These are phyloP conservation scores for Festucalex cinctus DNA, from an alignment of 2,113 vertebrate genomes.

Conservation along the genomic window DNA sequence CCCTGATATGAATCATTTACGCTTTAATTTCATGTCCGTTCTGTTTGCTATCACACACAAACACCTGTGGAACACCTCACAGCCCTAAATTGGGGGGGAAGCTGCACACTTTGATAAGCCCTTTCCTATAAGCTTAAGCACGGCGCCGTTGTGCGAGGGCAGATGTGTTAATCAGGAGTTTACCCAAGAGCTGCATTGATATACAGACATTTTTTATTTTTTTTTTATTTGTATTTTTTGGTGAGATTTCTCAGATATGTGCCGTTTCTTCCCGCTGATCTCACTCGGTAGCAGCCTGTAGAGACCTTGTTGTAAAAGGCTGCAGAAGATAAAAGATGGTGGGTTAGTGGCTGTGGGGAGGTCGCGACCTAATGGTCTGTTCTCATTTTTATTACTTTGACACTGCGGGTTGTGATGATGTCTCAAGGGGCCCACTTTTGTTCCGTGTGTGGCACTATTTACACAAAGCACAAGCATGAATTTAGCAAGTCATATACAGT, in stretches of 20 bases:
- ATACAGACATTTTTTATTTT: conserved; percentile 20
- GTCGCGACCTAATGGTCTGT: conserved; percentile 40
- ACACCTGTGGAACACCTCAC: conserved; percentile 57
- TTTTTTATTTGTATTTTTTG: conserved; percentile 31
- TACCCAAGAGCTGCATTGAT: conserved; percentile 66
- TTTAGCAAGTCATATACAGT: conserved; percentile 4
- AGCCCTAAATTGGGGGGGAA: conserved; percentile 40
- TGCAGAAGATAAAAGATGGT: conserved; percentile 60
- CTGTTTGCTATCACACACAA: conserved; percentile 43
- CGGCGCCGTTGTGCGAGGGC: conserved; percentile 38
- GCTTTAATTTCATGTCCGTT: conserved; percentile 60
- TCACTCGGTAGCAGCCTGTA: conserved; percentile 53
- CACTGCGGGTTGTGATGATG: conserved; percentile 52
- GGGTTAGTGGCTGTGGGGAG: conserved; percentile 23
- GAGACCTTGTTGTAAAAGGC: conserved; percentile 58
- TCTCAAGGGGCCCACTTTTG: conserved; percentile 43
- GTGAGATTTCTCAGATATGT: conserved; percentile 65
- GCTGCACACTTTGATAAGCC: conserved; percentile 61
- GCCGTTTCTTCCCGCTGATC: conserved; percentile 62
- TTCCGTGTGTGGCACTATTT: conserved; percentile 21
- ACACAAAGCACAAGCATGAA: conserved; percentile 19
- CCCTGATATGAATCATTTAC: conserved; percentile 57
- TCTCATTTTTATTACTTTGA: conserved; percentile 61
- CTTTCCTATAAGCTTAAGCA: conserved; percentile 59
- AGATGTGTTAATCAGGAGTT: conserved; percentile 60